These are phyloP conservation scores for Crax fasciolata DNA, from an alignment of 2,797 vertebrate genomes.

Conservation along the genomic window DNA sequence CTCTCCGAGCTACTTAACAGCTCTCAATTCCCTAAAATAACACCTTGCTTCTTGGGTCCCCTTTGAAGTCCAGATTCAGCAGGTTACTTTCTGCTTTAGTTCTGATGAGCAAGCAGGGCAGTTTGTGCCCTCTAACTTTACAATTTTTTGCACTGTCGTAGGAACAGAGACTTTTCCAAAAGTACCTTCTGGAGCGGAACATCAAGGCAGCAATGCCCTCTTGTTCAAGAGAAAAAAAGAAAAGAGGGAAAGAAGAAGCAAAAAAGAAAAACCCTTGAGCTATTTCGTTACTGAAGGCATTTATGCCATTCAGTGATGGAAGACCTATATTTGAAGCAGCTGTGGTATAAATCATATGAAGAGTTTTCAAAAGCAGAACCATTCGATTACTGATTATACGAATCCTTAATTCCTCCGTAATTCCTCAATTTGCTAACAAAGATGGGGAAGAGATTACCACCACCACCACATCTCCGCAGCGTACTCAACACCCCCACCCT, in stretches of 20 bases:
- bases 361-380: neutral
- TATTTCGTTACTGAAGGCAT: neutral
- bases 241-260: neutral
- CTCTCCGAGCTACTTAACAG: neutral
- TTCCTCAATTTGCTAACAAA: conserved; percentile 3
- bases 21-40: neutral
- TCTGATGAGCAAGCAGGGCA: neutral
- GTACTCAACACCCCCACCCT: neutral
- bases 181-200: neutral
- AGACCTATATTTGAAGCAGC: neutral
- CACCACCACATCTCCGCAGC: conserved; percentile 14
- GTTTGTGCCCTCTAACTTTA: neutral
- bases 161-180: neutral
- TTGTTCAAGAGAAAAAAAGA: neutral
- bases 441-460: neutral
- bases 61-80: neutral
- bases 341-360: neutral
- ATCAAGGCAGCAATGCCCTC: neutral
- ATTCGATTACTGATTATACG: neutral
- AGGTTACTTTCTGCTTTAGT: neutral
- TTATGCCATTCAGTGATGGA: neutral
- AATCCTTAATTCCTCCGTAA: neutral
- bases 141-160: neutral
- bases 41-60: neutral
- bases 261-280: neutral